Base-by-base conservation (phyloP, 2,797 vertebrate species). In the Hyperoplus lanceolatus region DNA sequence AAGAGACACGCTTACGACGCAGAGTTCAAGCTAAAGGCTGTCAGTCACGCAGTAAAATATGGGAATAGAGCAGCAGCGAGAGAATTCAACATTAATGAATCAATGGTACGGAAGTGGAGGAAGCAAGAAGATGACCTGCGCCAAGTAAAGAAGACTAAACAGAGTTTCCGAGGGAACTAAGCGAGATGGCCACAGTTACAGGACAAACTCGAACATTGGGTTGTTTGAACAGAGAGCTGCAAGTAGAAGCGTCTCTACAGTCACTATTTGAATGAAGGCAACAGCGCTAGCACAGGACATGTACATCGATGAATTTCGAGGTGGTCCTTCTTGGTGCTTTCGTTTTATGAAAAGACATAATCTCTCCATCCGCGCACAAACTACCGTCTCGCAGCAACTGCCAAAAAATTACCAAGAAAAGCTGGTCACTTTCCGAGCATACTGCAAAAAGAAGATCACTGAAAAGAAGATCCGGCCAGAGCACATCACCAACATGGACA, bases 291-390 rank as follows among this genome's bases (percentile, higher is more conserved):
- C 48, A 13, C 48, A 2, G 29, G 29, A 50, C 48, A 50, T 13
- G 48, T 3, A 50, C 53, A 29, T 29, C 1, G 29, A 29, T 29
- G 29, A 42, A 8, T 75, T 75, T 60, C 4, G 3, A 54, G 63
- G 73, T 7, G 56, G 48, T 15, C 48, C 56, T 29, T 68, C 73
- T 67, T 75, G 64, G 55, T 60, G 68, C 18, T 67, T 66, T 11
- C 39, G 46, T 4, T 75, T 74, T 43, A 75, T 46, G 18, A 65
- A 74, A 58, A 57, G 72, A 21, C 61, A 10, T 13, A 21, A 50
- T 66, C 72, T 74, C 13, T 67, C 63, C 42, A 61, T 55, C 55
- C 46, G 16, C 21, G 51, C 68, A 65, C 29, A 16, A 16, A 66
- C 68, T 21, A 21, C 21, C 6, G 8, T 65, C 1, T 71, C 46